phyloP scores from a whole-genome alignment of 2,888 invertebrate genomes.

The Dorcus hopei region DNA sequence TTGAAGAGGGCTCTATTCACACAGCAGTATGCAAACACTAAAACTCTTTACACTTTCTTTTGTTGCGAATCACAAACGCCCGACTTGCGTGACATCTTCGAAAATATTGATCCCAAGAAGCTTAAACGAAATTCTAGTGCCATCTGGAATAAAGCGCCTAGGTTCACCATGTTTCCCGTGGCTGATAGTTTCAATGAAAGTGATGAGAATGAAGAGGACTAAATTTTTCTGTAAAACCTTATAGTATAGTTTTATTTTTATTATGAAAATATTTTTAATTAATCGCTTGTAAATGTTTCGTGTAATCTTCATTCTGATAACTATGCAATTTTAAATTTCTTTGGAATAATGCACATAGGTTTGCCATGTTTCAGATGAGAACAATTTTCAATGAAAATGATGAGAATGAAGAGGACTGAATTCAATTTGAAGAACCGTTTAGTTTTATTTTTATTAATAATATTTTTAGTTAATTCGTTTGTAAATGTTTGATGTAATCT shows the following conservation, averaged over 20 bases:
- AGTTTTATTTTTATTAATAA: no score
- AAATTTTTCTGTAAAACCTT: no score
- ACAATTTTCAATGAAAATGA: conserved; percentile 7
- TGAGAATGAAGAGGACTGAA: no score
- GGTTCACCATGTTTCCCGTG: conserved; percentile 55
- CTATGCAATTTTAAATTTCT: no score
- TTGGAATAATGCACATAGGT: conserved; percentile 70
- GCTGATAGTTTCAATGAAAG: conserved; percentile 10
- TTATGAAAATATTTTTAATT: no score
- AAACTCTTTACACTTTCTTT: conserved; percentile 59
- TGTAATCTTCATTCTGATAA: no score
- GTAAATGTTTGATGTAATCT: no score
- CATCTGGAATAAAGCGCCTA: conserved; percentile 70
- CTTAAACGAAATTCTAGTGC: conserved; percentile 72
- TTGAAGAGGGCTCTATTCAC: conserved; percentile 10
- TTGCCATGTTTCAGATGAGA: conserved; percentile 51
- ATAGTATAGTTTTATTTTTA: no score
- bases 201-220: no score
- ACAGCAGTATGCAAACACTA: conserved; percentile 25
- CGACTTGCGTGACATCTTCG: conserved; percentile 67
- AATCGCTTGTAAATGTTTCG: no score
- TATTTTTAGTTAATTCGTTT: no score
- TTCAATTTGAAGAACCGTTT: no score
- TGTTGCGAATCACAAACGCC: conserved; percentile 59
- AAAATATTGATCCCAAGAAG: conserved; percentile 60